A percentile compares a stretch with the other conserved stretches of the same genome.
phyloP scores from a whole-genome alignment of 92 coral and sea anemone species.

The Scolanthus callimorphus region DNA sequence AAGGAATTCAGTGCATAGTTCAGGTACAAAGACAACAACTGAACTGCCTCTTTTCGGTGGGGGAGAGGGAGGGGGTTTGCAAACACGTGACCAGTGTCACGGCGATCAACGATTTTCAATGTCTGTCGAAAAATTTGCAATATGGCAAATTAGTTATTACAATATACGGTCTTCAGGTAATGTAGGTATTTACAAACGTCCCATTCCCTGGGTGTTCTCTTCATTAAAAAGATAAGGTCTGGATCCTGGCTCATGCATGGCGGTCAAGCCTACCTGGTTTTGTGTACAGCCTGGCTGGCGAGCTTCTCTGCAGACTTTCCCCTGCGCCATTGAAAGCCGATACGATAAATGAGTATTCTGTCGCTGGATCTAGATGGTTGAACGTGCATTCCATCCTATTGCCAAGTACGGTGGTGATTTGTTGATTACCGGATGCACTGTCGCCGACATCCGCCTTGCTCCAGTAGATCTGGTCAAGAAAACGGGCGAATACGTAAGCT shows the following conservation, averaged over 20 bases:
- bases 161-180: not conserved
- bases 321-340: constrained; percentile 52
- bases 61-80: no score
- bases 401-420: constrained; percentile 12
- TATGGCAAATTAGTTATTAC: no score
- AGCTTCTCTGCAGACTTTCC: constrained; percentile 15
- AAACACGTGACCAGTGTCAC: no score
- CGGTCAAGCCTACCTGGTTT: constrained; percentile 41
- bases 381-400: constrained; percentile 24
- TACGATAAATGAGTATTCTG: constrained; percentile 68
- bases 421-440: not conserved
- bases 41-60: no score
- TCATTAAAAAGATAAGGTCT: no score
- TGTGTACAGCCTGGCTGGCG: constrained; percentile 42
- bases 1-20: no score
- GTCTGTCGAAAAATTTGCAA: no score
- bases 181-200: not conserved
- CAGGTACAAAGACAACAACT: no score
- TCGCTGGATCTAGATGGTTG: constrained; percentile 56
- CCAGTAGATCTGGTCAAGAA: no score
- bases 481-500: no score
- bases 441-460: constrained; percentile 17
- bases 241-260: no score
- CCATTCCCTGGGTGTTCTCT: not conserved
- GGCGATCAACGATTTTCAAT: no score